Evolutionary conservation across 64 coral and sea anemone genomes (phyloP), one percentile per base, ranked within the genome.

Genomic region (Montipora foliosa): DNA sequence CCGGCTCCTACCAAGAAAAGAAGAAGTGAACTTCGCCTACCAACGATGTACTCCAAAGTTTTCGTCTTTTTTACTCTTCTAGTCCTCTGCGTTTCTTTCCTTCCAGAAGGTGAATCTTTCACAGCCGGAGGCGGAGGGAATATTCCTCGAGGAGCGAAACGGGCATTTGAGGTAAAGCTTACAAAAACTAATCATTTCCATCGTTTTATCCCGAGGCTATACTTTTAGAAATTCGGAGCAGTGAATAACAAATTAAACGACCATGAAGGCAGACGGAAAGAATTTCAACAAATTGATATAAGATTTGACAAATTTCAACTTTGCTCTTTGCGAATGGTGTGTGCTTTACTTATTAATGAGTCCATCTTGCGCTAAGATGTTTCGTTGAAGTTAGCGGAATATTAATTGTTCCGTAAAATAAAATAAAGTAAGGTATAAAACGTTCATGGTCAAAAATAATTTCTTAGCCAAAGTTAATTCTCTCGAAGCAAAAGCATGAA

Each of bases 91-190:
- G 71, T 92, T 50, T 78, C 89, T 49, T 71, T 91, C 74, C 67
- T 98, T 29, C 89, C 82, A 49, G 78, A 98, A 37, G 83, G 88
- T 17, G 88, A 92, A 59, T 89, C 96, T 21, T 98, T 98, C 71
- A 98, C 96, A 13, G 96, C 96, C 0, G 96, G 96, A 17, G 96
- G 96, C 8, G 96, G 96, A 5, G 96, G 96, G 17, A 98, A 94
- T 74, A 89, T 98, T 67, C 95, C 95, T 8, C 17, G 79, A 37
- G 60, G 69, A 47, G 84, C 76, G 4, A 95, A 95, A 79, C 89
- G 93, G 46, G 93, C 79, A 22, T 37, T 48, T 8, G 13, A 68
- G 79, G 93, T 95, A 45, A 71, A 70, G 70, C 77, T 20, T n/a
- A 3, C 3, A 7, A 78, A 49, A 0, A 70, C 10, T 8, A 47